Percentiles rank a stretch among this genome's conserved stretches.
Evolutionary conservation across 2,888 invertebrate species (phyloP).

Genomic region (Microctonus aethiopoides): DNA sequence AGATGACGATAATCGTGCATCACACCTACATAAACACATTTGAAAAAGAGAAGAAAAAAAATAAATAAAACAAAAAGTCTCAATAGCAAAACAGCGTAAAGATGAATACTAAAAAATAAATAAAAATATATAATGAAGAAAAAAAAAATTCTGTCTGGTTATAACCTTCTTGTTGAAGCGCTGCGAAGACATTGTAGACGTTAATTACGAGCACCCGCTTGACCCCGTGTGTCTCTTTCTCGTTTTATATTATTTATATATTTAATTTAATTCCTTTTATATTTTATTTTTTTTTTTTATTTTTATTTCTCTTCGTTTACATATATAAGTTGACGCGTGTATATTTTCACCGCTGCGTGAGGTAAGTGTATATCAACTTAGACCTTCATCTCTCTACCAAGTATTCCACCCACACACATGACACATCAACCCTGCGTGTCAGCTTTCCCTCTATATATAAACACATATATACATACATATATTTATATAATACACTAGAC

Average conservation of each 20-base stretch:
- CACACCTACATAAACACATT: slow-evolving; percentile 19
- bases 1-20: slow-evolving; percentile 4
- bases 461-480: background rate
- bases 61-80: background rate
- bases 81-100: background rate
- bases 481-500: slow-evolving; percentile 1
- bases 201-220: slow-evolving; percentile 37
- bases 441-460: slow-evolving; percentile 5
- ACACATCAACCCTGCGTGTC: slow-evolving; percentile 11
- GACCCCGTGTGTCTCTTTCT: background rate
- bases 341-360: slow-evolving; percentile 24
- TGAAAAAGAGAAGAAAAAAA: slow-evolving; percentile 9
- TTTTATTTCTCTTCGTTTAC: slow-evolving; percentile 21
- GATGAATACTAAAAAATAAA: background rate
- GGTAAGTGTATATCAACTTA: slow-evolving; percentile 8
- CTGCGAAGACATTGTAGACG: slow-evolving; percentile 21
- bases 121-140: background rate
- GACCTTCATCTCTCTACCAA: slow-evolving; percentile 4
- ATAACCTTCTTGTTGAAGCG: background rate
- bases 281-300: slow-evolving; percentile 14
- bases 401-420: slow-evolving; percentile 11
- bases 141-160: slow-evolving; percentile 4
- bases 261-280: slow-evolving; percentile 10
- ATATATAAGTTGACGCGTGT: slow-evolving; percentile 13
- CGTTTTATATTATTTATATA: slow-evolving; percentile 17